These are phyloP conservation scores for Microchirus variegatus DNA, from an alignment of 2,797 vertebrate species.

Conservation along the genomic window DNA sequence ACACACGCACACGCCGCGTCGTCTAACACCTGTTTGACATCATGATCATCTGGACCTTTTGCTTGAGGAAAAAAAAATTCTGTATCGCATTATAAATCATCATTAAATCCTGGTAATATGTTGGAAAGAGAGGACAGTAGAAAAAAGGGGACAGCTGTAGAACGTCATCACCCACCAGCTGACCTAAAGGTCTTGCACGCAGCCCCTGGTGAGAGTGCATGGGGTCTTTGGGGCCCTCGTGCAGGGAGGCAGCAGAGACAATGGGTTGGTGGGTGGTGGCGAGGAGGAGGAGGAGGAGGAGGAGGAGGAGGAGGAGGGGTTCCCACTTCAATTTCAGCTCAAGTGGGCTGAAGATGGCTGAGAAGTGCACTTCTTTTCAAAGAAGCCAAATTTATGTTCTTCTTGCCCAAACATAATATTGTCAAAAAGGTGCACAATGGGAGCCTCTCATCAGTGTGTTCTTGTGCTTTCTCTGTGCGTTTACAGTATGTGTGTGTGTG, in stretches of 20 bases:
- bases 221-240: constrained; percentile 47
- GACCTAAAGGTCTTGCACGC: constrained; percentile 30
- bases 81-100: no score
- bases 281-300: constrained; percentile 48
- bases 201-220: constrained; percentile 29
- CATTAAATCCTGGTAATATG: no score
- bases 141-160: constrained; percentile 35
- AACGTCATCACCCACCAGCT: constrained; percentile 8
- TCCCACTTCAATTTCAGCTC: constrained; percentile 68
- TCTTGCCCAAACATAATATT: constrained; percentile 83
- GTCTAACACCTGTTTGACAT: no score
- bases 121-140: constrained; percentile 1
- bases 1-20: no score
- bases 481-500: constrained; percentile 51
- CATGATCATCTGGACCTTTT: no score
- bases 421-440: constrained; percentile 74
- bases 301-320: constrained; percentile 13
- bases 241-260: constrained; percentile 63
- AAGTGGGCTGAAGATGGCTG: constrained; percentile 77
- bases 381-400: constrained; percentile 82
- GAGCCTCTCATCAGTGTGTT: constrained; percentile 66
- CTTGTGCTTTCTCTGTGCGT: constrained; percentile 54
- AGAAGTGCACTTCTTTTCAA: constrained; percentile 77
- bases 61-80: no score
- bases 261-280: constrained; percentile 65